These are phyloP conservation scores for Metalampra italica DNA, from an alignment of 2,888 invertebrate species.

Conservation along the genomic window DNA sequence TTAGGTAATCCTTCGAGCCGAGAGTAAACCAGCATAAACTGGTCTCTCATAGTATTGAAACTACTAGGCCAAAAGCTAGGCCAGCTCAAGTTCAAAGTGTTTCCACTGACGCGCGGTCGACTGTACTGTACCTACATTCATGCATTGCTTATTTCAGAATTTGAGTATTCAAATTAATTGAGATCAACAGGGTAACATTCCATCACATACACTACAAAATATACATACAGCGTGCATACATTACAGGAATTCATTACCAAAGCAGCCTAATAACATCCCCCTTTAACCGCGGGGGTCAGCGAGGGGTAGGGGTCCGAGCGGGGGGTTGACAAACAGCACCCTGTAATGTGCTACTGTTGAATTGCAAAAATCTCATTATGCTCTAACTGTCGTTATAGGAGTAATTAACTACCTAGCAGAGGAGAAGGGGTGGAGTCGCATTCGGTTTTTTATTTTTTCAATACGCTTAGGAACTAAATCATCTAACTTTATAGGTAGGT, in stretches of 20 bases:
- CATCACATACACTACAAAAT: not conserved
- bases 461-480: no score
- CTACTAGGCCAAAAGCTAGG: no score
- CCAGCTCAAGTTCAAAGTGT: no score
- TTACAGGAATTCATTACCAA: constrained; percentile 61
- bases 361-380: constrained; percentile 78
- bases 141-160: no score
- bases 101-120: no score
- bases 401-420: constrained; percentile 66
- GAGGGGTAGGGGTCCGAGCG: constrained; percentile 5
- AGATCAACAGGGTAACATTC: not conserved
- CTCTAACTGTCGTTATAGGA: constrained; percentile 77
- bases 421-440: constrained; percentile 29
- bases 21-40: no score
- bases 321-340: constrained; percentile 61
- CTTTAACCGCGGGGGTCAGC: constrained; percentile 26
- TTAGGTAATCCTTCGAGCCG: no score
- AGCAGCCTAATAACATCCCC: constrained; percentile 58
- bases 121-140: no score
- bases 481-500: no score
- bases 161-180: not conserved
- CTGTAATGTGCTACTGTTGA: constrained; percentile 74
- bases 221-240: not conserved
- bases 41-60: no score
- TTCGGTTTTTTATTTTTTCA: not conserved